Conservation (phyloP, 2,888 invertebrate genomes). For the Mamestra brassicae region DNA sequence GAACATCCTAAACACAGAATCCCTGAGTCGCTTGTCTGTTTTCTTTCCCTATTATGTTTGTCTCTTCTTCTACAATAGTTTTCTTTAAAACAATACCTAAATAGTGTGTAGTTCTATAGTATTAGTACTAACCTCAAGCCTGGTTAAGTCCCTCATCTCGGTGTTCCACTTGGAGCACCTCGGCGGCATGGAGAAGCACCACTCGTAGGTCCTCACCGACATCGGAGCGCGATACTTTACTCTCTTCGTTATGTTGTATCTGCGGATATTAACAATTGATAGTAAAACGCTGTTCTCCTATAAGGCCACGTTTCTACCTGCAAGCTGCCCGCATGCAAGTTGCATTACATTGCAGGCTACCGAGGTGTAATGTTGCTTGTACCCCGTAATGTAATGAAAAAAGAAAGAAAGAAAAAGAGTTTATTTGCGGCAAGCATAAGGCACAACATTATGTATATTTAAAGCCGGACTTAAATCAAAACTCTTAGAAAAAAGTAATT, state of each 20-base stretch:
- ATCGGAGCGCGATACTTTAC: conserved; percentile 93
- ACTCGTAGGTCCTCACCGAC: conserved; percentile 93
- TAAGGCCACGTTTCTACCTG: too few species aligned
- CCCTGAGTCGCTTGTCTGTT: neutral
- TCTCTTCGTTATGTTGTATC: conserved; percentile 92
- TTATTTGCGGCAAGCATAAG: too few species aligned
- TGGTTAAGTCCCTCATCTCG: conserved; percentile 93
- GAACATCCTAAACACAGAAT: neutral
- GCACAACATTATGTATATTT: too few species aligned
- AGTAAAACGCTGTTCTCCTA: neutral
- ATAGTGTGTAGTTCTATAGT: neutral
- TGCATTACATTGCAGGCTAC: too few species aligned
- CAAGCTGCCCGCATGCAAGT: too few species aligned
- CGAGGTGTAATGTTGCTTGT: too few species aligned
- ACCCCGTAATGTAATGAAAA: too few species aligned
- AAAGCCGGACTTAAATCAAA: too few species aligned
- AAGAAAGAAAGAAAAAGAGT: too few species aligned
- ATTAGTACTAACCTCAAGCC: conserved; percentile 91
- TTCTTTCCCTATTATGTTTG: neutral
- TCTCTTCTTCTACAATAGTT: neutral
- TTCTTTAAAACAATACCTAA: neutral
- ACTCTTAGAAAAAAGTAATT: too few species aligned
- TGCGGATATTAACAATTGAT: conserved; percentile 74
- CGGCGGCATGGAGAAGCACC: conserved; percentile 96
- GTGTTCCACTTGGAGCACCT: conserved; percentile 94